Conservation (phyloP, 1,140 invertebrate species). For the Ips nitidus region DNA sequence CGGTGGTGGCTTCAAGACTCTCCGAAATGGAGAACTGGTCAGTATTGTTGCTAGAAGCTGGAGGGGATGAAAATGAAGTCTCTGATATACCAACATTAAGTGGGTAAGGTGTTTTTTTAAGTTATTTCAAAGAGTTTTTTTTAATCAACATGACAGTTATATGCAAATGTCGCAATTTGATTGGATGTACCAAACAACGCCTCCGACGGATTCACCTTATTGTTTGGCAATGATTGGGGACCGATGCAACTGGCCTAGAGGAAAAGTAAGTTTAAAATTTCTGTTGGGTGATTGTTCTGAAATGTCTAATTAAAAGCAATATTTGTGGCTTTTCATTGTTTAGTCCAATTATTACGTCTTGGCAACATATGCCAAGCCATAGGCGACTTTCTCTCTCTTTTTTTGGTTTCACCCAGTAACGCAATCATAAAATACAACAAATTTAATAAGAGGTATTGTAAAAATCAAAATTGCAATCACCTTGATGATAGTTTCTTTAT, state of each 20-base stretch:
- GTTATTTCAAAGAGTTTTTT: background rate
- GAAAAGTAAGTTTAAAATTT: conserved; percentile 50
- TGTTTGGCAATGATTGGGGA: conserved; percentile 82
- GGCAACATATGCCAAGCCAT: conserved; percentile 14
- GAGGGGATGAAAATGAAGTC: conserved; percentile 78
- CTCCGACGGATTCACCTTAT: conserved; percentile 72
- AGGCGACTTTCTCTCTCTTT: conserved; percentile 10
- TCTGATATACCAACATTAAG: conserved; percentile 76
- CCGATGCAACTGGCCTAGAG: conserved; percentile 84
- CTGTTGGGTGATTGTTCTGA: background rate
- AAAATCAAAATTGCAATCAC: no score
- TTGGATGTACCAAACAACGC: conserved; percentile 90
- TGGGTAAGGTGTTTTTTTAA: conserved; percentile 49
- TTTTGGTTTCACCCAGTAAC: conserved; percentile 1
- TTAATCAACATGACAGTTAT: conserved; percentile 51
- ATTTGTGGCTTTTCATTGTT: background rate
- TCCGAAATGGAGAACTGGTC: conserved; percentile 79
- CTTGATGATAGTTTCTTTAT: no score
- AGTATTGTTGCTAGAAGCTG: conserved; percentile 81
- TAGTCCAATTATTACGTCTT: background rate
- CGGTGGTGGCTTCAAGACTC: conserved; percentile 87
- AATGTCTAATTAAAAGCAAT: background rate
- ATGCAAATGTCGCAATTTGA: conserved; percentile 80
- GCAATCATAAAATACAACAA: conserved; percentile 1
- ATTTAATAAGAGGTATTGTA: no score